Evolutionary conservation across 1,140 invertebrate species (phyloP), one percentile per base, ranked within the genome.

Genomic region (Sycophila sp.): DNA sequence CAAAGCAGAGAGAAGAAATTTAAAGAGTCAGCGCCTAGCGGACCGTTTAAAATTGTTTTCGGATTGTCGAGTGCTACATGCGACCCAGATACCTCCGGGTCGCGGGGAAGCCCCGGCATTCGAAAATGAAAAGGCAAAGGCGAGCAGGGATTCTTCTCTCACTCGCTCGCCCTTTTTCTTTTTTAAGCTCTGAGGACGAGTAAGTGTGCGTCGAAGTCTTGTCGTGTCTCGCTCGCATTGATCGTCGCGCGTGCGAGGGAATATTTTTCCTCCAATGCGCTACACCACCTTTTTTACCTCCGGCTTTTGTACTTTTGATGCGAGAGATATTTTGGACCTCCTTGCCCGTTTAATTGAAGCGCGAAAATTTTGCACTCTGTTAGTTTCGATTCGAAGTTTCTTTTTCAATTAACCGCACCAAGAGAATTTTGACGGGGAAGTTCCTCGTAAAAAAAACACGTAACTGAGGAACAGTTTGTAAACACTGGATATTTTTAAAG

Each of bases 81-180:
- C 24, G 58, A 60, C 58, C 58, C 38, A 60, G 38, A 42, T 60
- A 60, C 0, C 24, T 60, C 32, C 10, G 15, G 10, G 1, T 10
- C 56, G 15, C 22, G 1, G 34, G 1, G 58, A 60, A 60, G 24
- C 58, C 38, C 24, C 26, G 24, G 58, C 58, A 45, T 60, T 60
- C 40, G 58, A 38, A 45, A 60, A 60, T 60, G 38, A 60, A 60
- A 60, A 60, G 58, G 38, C 58, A 45, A 60, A 30, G 38, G 40
- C 24, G 34, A 58, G 34, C 55, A 58, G 24, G 26, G 38, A 60
- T 60, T 60, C 38, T 38, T 40, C 22, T 58, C n/a, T 22, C 42
- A 22, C 17, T 5, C 17, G 13, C 42, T 24, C 42, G 42, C 22
- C 10, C 8, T 30, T 55, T n/a, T 55, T 11, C n/a, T n/a, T 19